Conservation (phyloP, 2,113 vertebrate genomes). For the Cavia aperea region DNA sequence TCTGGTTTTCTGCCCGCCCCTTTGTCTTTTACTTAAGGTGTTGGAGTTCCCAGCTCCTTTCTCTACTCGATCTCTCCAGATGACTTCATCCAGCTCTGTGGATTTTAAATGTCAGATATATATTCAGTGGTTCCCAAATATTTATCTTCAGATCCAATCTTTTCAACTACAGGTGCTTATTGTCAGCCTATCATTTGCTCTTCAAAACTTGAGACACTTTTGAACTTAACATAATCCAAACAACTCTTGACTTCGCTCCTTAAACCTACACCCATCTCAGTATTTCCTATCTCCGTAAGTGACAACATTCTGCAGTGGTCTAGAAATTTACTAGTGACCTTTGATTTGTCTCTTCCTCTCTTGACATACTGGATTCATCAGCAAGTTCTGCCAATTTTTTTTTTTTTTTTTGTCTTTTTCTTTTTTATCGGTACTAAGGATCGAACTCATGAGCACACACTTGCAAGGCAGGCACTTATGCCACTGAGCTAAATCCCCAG, state of each 20-base stretch:
- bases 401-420: too few relatives aligned
- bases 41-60: neutral
- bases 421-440: too few relatives aligned
- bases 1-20: neutral
- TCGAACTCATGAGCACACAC: too few relatives aligned
- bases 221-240: constrained; percentile 7
- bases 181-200: neutral
- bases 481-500: too few relatives aligned
- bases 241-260: constrained; percentile 19
- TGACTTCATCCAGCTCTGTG: neutral
- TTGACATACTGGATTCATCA: neutral
- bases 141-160: constrained; percentile 23
- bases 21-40: neutral
- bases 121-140: constrained; percentile 24
- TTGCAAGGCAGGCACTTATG: too few relatives aligned
- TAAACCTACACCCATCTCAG: neutral
- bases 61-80: neutral
- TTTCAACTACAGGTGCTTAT: neutral
- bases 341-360: constrained; percentile 33
- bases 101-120: constrained; percentile 22
- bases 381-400: constrained; percentile 21
- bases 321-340: neutral
- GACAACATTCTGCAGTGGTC: neutral
- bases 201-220: neutral
- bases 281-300: neutral